phyloP scores from a whole-genome alignment of 2,888 invertebrate species.

The Rhimphoctona megacephalus region DNA sequence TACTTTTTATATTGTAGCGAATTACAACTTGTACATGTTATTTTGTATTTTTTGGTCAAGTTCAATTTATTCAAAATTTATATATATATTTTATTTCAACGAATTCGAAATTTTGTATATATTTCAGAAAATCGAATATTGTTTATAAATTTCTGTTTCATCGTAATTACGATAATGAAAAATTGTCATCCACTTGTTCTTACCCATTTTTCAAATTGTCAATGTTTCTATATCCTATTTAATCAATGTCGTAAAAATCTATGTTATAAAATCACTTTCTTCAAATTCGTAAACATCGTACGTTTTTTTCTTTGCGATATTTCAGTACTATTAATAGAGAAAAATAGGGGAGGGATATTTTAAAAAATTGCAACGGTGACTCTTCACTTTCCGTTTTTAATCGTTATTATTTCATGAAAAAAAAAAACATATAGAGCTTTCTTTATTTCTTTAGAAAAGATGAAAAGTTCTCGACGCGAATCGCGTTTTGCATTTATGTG shows the following conservation, averaged over 20 bases:
- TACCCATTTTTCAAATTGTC: slow-evolving; percentile 49
- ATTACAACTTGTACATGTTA: not conserved
- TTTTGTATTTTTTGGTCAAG: not conserved
- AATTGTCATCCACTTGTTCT: slow-evolving; percentile 25
- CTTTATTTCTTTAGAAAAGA: not conserved
- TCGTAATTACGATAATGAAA: not conserved
- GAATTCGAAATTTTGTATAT: too few relatives aligned
- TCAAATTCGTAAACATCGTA: slow-evolving; percentile 1
- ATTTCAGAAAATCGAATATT: too few relatives aligned
- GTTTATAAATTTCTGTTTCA: not conserved
- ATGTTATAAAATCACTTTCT: slow-evolving; percentile 24
- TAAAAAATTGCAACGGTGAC: too few relatives aligned
- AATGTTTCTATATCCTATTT: not conserved
- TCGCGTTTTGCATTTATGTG: slow-evolving; percentile 36
- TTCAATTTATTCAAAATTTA: not conserved
- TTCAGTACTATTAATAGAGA: not conserved
- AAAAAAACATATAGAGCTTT: not conserved
- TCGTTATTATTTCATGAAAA: not conserved
- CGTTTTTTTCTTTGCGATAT: not conserved
- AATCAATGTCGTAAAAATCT: not conserved
- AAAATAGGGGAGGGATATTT: not conserved
- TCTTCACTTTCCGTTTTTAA: not conserved
- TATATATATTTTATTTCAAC: too few relatives aligned
- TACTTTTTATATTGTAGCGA: not conserved
- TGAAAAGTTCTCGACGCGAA: not conserved